Percentiles rank a stretch among this genome's conserved stretches.
phyloP scores from a whole-genome alignment of 2,888 invertebrate species.

The Torymus texanus region DNA sequence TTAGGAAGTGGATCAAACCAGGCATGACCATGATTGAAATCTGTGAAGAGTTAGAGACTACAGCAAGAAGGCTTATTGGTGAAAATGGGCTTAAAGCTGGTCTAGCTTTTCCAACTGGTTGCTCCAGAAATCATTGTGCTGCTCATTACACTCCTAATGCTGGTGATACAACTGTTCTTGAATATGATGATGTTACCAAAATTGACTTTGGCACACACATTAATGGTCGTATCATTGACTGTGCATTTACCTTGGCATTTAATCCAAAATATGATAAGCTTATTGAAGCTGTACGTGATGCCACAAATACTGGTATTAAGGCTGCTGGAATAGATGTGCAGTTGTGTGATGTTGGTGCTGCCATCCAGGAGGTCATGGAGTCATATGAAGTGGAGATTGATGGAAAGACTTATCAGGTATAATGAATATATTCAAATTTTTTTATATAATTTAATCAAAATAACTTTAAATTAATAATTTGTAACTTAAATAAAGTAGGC shows the following conservation, averaged over 20 bases:
- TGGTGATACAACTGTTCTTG: constrained; percentile 95
- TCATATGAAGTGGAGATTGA: constrained; percentile 98
- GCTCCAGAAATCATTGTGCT: constrained; percentile 98
- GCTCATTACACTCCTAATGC: constrained; percentile 99
- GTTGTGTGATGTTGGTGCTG: constrained; percentile 96
- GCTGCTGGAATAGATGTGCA: constrained; percentile 97
- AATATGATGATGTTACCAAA: constrained; percentile 98
- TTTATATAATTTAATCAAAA: too few relatives aligned
- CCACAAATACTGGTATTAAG: constrained; percentile 98
- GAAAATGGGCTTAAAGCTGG: constrained; percentile 97
- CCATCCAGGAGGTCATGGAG: constrained; percentile 99
- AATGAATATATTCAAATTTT: too few relatives aligned
- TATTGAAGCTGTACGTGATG: constrained; percentile 96
- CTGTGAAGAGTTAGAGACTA: constrained; percentile 95
- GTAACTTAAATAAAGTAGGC: too few relatives aligned
- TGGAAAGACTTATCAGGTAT: constrained; percentile 91
- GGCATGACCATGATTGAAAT: constrained; percentile 99
- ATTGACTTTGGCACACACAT: constrained; percentile 99
- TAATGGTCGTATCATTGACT: constrained; percentile 98
- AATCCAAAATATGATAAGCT: constrained; percentile 97
- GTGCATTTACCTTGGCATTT: constrained; percentile 98
- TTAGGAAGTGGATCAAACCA: constrained; percentile 93
- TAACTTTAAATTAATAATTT: too few relatives aligned
- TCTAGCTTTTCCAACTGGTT: constrained; percentile 97
- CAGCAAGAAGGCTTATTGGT: constrained; percentile 92